Conservation (phyloP, 1,140 invertebrate genomes). For the Lepidurus packardi region DNA sequence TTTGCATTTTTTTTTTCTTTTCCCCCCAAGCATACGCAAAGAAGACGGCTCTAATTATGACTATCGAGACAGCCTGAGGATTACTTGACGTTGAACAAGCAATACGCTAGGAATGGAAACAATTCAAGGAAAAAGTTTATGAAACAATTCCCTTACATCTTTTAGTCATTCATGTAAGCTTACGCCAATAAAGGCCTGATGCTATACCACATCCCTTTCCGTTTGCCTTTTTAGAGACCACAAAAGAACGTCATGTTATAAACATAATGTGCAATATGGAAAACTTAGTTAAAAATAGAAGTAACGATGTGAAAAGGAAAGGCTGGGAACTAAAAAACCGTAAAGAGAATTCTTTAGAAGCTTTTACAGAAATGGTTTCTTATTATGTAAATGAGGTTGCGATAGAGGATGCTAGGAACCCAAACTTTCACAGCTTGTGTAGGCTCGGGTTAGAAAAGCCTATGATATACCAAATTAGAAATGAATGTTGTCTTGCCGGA, state of each 20-base stretch:
- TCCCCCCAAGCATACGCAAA: neutral
- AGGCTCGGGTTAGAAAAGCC: neutral
- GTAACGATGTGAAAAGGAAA: neutral
- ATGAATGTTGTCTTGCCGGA: neutral
- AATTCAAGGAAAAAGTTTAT: no score
- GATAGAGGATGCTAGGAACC: neutral
- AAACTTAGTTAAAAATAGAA: neutral
- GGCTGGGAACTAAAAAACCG: neutral
- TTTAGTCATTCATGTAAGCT: neutral
- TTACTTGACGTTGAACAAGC: neutral
- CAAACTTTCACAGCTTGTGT: neutral
- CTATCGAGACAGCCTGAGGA: neutral
- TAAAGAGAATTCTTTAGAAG: neutral
- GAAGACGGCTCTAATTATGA: neutral
- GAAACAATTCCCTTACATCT: no score
- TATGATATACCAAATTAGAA: neutral
- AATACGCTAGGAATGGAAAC: no score
- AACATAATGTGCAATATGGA: neutral
- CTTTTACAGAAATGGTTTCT: neutral
- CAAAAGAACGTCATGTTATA: neutral
- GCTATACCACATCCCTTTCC: neutral
- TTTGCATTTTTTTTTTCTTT: neutral
- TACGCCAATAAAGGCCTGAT: neutral
- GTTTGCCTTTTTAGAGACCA: neutral
- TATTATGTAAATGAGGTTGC: constrained; percentile 1